Conservation (phyloP, 2,113 vertebrate species). For the Epinephelus moara region DNA sequence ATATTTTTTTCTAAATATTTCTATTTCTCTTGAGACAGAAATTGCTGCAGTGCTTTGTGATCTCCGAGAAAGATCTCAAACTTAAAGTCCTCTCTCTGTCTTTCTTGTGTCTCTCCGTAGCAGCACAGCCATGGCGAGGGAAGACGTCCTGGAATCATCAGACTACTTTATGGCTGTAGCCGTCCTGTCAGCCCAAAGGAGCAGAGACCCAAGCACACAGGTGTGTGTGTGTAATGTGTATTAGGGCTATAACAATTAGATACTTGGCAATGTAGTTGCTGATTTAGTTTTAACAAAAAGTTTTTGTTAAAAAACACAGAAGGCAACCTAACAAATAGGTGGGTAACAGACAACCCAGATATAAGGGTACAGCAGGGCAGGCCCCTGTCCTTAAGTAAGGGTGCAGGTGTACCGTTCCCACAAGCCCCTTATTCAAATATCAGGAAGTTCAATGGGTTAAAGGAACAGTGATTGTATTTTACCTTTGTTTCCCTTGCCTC, state of each 20-base stretch:
- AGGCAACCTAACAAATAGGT: too few species aligned
- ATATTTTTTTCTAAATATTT: too few species aligned
- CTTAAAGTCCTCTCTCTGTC: background rate
- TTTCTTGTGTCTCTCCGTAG: background rate
- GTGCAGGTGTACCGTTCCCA: too few species aligned
- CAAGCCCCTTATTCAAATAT: too few species aligned
- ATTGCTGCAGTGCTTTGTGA: background rate
- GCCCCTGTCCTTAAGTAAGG: too few species aligned
- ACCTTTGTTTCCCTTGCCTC: background rate
- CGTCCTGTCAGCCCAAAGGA: conserved; percentile 97
- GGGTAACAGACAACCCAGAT: too few species aligned
- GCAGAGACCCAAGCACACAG: conserved; percentile 98
- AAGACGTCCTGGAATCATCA: conserved; percentile 96
- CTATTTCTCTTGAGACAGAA: background rate
- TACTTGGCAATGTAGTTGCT: background rate
- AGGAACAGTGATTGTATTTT: background rate
- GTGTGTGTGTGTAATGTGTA: background rate
- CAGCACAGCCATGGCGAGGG: conserved; percentile 83
- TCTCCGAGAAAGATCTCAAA: background rate
- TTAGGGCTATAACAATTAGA: too few species aligned
- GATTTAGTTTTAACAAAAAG: background rate
- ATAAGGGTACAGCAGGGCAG: too few species aligned
- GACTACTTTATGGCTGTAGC: conserved; percentile 99
- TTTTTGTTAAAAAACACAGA: background rate
- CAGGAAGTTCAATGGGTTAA: background rate